These are phyloP conservation scores for Drosophila micromelanica DNA, from an alignment of 1,140 invertebrate species.

Conservation along the genomic window DNA sequence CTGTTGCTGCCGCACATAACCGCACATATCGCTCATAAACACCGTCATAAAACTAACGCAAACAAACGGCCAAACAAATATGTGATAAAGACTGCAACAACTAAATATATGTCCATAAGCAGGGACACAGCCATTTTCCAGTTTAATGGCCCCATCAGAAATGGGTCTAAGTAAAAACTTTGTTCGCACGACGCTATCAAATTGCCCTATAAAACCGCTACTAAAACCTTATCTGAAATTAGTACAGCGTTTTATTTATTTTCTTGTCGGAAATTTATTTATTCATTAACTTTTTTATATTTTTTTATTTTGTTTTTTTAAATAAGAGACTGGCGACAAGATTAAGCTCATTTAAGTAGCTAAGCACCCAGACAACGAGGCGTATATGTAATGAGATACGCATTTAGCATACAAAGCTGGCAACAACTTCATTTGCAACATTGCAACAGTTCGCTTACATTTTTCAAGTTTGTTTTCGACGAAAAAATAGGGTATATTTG, in stretches of 20 bases:
- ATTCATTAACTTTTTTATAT: neutral
- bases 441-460: neutral
- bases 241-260: slow-evolving; percentile 54
- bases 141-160: slow-evolving; percentile 40
- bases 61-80: slow-evolving; percentile 73
- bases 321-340: neutral
- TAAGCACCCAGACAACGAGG: slow-evolving; percentile 5
- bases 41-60: slow-evolving; percentile 72
- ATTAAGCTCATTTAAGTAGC: slow-evolving; percentile 2
- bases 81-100: slow-evolving; percentile 67
- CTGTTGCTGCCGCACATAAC: slow-evolving; percentile 60
- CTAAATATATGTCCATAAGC: slow-evolving; percentile 20
- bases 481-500: neutral
- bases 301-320: neutral
- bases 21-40: slow-evolving; percentile 79
- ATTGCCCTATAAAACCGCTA: slow-evolving; percentile 36
- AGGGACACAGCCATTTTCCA: slow-evolving; percentile 32
- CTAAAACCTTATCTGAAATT: slow-evolving; percentile 48
- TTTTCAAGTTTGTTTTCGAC: neutral
- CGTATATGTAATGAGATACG: slow-evolving; percentile 41
- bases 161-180: slow-evolving; percentile 66
- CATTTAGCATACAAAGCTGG: neutral
- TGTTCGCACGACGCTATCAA: slow-evolving; percentile 42
- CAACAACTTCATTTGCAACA: slow-evolving; percentile 12
- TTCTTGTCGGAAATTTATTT: slow-evolving; percentile 31